Evolutionary conservation across 1,140 invertebrate genomes (phyloP).

Genomic region (Eciton burchellii): DNA sequence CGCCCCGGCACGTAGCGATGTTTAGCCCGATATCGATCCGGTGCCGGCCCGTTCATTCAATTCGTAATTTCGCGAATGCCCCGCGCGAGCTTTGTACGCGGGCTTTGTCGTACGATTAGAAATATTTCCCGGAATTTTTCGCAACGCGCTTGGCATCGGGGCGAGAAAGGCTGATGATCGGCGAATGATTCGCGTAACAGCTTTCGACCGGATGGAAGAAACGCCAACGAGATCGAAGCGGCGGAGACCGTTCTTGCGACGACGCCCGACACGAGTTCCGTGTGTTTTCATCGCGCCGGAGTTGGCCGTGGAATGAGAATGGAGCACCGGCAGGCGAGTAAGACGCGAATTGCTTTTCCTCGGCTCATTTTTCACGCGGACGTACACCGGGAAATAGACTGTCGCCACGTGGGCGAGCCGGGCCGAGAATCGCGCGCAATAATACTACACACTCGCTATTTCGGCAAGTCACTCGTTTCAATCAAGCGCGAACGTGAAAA

Average conservation of each 20-base stretch:
- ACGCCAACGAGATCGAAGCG: conserved; percentile 12
- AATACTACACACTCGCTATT: conserved; percentile 64
- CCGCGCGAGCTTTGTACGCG: neutral
- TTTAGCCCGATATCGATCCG: conserved; percentile 54
- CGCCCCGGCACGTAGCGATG: conserved; percentile 45
- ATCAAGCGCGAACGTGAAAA: conserved; percentile 63
- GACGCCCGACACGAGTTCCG: conserved; percentile 53
- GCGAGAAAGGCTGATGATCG: neutral
- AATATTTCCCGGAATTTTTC: conserved; percentile 34
- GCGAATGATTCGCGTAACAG: conserved; percentile 44
- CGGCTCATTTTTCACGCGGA: conserved; percentile 73
- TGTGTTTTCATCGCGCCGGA: conserved; percentile 53
- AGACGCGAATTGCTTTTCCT: conserved; percentile 70
- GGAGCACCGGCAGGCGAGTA: conserved; percentile 49
- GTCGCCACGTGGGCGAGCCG: conserved; percentile 21
- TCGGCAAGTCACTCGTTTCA: conserved; percentile 76
- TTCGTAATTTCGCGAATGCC: conserved; percentile 40
- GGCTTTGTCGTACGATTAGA: neutral
- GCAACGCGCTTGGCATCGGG: neutral
- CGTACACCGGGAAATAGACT: conserved; percentile 68
- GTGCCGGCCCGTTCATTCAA: conserved; percentile 35
- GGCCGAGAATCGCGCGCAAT: conserved; percentile 58
- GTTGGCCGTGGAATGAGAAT: conserved; percentile 29
- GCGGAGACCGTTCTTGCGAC: conserved; percentile 36
- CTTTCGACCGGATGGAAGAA: conserved; percentile 18